A percentile compares a stretch with the other conserved stretches of the same genome.
These are phyloP conservation scores for Pteropus alecto DNA, from an alignment of 2,113 vertebrate species.

Conservation along the genomic window DNA sequence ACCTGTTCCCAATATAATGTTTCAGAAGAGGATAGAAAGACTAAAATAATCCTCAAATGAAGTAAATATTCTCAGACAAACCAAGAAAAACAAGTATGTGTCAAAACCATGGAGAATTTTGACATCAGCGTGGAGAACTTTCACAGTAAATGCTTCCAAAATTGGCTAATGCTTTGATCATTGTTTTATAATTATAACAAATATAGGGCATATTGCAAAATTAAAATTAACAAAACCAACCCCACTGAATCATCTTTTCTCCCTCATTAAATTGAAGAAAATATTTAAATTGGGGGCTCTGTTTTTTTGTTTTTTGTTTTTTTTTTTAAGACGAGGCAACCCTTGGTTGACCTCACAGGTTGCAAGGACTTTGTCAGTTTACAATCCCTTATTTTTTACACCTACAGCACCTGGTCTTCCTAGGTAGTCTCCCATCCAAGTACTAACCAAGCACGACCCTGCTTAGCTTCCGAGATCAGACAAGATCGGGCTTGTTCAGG, in stretches of 20 bases:
- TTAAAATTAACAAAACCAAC: neutral
- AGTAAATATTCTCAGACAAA: neutral
- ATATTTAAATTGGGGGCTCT: neutral
- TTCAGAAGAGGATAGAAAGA: neutral
- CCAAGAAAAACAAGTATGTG: neutral
- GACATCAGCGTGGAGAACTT: neutral
- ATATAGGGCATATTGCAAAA: neutral
- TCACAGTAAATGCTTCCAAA: neutral
- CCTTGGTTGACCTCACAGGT: too few relatives aligned
- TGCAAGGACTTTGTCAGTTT: too few relatives aligned
- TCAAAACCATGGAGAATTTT: neutral
- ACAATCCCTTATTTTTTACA: too few relatives aligned
- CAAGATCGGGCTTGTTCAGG: too few relatives aligned
- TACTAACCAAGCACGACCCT: too few relatives aligned
- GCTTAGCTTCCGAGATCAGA: too few relatives aligned
- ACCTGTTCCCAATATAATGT: neutral
- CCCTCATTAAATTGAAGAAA: neutral
- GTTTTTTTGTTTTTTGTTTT: neutral
- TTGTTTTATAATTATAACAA: neutral
- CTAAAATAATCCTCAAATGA: neutral
- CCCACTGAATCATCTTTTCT: neutral
- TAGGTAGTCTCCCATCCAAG: too few relatives aligned
- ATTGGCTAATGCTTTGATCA: neutral
- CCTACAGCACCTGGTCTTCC: too few relatives aligned
- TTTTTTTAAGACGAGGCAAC: too few relatives aligned